phyloP scores from a whole-genome alignment of 1,140 invertebrate genomes.

The Drosophila orosa region DNA sequence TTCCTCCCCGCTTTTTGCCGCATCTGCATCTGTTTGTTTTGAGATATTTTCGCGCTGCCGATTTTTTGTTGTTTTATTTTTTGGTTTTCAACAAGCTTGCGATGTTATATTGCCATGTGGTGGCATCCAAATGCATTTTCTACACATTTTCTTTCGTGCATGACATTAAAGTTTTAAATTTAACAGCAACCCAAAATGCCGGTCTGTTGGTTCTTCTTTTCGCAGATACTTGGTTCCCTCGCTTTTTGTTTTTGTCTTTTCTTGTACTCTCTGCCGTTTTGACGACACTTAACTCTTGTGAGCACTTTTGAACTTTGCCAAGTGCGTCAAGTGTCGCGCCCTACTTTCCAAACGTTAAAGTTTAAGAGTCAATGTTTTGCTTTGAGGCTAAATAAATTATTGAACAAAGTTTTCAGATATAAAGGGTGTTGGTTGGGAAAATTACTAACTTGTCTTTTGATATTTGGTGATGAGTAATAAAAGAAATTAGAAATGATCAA shows the following conservation, averaged over 20 bases:
- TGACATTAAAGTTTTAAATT: constrained; percentile 82
- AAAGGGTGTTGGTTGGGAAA: neutral
- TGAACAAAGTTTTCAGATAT: neutral
- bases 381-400: neutral
- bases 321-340: constrained; percentile 66
- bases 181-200: constrained; percentile 63
- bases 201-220: constrained; percentile 37
- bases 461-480: neutral
- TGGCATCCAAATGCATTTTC: constrained; percentile 40
- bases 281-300: constrained; percentile 59
- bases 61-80: constrained; percentile 22
- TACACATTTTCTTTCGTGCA: constrained; percentile 70
- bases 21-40: constrained; percentile 45
- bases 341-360: constrained; percentile 47
- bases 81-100: constrained; percentile 48
- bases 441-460: no score
- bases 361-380: constrained; percentile 23
- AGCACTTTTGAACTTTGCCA: constrained; percentile 64
- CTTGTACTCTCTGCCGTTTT: constrained; percentile 16
- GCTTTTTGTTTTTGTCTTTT: neutral
- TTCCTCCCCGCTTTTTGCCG: constrained; percentile 42
- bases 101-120: constrained; percentile 55
- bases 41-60: constrained; percentile 53
- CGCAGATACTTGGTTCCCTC: constrained; percentile 4
- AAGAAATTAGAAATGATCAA: neutral